phyloP scores from a whole-genome alignment of 2,113 vertebrate genomes.

The Pimephales promelas region DNA sequence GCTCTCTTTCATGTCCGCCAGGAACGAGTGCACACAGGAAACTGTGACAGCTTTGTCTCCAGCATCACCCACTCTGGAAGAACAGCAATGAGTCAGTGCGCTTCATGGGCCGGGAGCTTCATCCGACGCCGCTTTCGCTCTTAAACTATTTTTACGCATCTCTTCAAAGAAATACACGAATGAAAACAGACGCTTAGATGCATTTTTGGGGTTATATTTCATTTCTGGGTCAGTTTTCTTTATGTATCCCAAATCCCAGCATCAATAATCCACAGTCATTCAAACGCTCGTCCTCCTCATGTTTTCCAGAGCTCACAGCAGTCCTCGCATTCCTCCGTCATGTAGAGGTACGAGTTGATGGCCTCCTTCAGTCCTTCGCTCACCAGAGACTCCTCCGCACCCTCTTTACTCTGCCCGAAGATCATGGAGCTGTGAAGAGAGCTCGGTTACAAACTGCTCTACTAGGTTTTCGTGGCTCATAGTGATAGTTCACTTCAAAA shows the following conservation, averaged over 20 bases:
- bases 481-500: no score
- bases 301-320: conserved; percentile 52
- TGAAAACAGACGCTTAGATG: not conserved
- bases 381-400: conserved; percentile 63
- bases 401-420: conserved; percentile 49
- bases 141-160: not conserved
- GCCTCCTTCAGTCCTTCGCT: conserved; percentile 80
- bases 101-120: not conserved
- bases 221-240: not conserved
- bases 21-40: conserved; percentile 40
- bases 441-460: not conserved
- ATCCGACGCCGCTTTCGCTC: not conserved
- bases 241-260: not conserved
- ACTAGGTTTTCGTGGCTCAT: not conserved
- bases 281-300: conserved; percentile 3
- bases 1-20: conserved; percentile 40
- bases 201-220: not conserved
- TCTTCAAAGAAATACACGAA: not conserved
- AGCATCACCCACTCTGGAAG: conserved; percentile 54
- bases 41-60: conserved; percentile 28
- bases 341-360: conserved; percentile 78
- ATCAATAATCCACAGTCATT: not conserved
- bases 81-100: conserved; percentile 9
- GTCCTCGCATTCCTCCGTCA: conserved; percentile 67
- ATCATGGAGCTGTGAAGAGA: conserved; percentile 70